Evolutionary conservation across 2,797 vertebrate species (phyloP).

Genomic region (Hyperoplus immaculatus): DNA sequence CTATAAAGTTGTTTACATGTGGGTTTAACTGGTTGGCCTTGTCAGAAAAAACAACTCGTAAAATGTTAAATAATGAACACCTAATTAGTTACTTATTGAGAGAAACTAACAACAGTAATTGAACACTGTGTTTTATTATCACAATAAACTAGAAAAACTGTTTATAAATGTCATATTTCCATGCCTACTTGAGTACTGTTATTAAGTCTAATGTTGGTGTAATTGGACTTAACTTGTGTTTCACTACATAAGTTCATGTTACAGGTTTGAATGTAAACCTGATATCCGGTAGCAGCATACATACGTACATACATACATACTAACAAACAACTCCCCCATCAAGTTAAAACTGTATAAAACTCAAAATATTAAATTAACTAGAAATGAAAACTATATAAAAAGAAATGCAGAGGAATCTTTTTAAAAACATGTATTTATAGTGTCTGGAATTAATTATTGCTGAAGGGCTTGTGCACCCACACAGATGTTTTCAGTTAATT

Average conservation of each 20-base stretch:
- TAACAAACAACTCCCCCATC: too few relatives aligned
- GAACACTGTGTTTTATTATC: background rate
- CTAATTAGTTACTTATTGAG: background rate
- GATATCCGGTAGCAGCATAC: too few relatives aligned
- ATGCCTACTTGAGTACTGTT: background rate
- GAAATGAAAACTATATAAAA: too few relatives aligned
- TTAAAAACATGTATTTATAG: background rate
- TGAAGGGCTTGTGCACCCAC: background rate
- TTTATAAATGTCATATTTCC: background rate
- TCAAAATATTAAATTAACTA: too few relatives aligned
- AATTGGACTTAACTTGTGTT: background rate
- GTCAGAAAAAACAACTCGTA: background rate
- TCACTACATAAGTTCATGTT: background rate
- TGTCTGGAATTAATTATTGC: background rate
- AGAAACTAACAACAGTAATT: slow-evolving; percentile 6
- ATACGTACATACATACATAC: too few relatives aligned
- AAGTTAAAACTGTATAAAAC: too few relatives aligned
- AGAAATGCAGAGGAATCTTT: too few relatives aligned
- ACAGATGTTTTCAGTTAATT: background rate
- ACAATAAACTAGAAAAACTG: background rate
- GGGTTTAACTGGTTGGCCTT: background rate
- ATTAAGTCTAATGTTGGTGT: background rate
- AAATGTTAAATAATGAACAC: background rate
- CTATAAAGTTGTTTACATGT: background rate
- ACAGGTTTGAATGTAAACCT: too few relatives aligned